Conservation (phyloP, 1,140 invertebrate species). For the Nilaparvata lugens region DNA sequence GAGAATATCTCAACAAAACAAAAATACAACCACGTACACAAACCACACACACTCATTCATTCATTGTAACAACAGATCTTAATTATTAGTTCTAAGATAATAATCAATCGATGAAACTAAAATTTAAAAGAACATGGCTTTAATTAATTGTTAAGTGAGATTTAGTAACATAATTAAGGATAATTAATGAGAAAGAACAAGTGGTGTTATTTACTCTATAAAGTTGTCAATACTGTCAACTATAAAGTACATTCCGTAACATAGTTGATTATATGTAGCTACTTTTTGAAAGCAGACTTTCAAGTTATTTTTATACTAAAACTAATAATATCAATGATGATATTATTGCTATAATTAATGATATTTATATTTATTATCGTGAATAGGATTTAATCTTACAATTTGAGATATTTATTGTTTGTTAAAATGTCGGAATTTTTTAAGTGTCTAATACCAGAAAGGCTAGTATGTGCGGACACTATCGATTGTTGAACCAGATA, state of each 20-base stretch:
- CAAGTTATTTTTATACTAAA: not conserved
- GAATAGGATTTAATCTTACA: no score
- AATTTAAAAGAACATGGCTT: conserved; percentile 12
- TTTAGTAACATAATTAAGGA: no score
- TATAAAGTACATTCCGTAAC: conserved; percentile 14
- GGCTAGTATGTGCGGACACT: no score
- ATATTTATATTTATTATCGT: no score
- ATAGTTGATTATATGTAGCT: not conserved
- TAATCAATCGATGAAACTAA: not conserved
- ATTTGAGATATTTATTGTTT: no score
- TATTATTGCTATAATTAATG: no score
- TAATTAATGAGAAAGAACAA: not conserved
- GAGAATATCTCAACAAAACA: not conserved
- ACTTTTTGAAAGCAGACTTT: not conserved
- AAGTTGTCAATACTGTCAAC: not conserved
- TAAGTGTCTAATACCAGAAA: no score
- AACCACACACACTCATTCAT: conserved; percentile 6
- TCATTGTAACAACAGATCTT: conserved; percentile 5
- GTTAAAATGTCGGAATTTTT: no score
- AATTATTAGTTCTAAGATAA: not conserved
- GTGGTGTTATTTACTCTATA: not conserved
- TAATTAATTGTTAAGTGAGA: conserved; percentile 17
- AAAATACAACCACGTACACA: conserved; percentile 7
- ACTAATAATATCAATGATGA: not conserved
- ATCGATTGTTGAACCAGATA: no score